These are phyloP conservation scores for Poecilobothrus nobilitatus DNA, from an alignment of 2,888 invertebrate species.

Conservation along the genomic window DNA sequence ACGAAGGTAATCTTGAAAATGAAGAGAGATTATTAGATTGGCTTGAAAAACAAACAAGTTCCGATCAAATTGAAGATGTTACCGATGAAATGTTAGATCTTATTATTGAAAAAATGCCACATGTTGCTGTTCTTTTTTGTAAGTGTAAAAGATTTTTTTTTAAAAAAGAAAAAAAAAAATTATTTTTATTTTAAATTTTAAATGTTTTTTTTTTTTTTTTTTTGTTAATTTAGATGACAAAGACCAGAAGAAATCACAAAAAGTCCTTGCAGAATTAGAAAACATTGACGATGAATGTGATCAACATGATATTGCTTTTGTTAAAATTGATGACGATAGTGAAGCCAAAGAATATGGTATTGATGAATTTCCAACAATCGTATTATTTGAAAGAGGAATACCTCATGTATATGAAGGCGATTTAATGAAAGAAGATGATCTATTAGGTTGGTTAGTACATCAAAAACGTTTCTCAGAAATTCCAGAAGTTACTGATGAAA, in stretches of 20 bases:
- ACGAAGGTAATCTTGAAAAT: slow-evolving; percentile 78
- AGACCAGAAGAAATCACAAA: slow-evolving; percentile 83
- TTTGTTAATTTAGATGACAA: slow-evolving; percentile 64
- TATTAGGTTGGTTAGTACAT: slow-evolving; percentile 82
- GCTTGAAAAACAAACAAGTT: slow-evolving; percentile 75
- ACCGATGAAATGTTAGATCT: slow-evolving; percentile 90
- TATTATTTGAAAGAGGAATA: slow-evolving; percentile 64
- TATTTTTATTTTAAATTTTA: slow-evolving; percentile 15
- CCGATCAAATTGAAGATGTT: slow-evolving; percentile 88
- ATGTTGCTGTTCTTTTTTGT: slow-evolving; percentile 88
- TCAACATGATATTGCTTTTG: slow-evolving; percentile 83
- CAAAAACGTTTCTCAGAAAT: slow-evolving; percentile 86
- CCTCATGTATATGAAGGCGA: slow-evolving; percentile 74
- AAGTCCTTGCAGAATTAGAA: slow-evolving; percentile 73
- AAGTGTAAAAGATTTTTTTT: slow-evolving; percentile 42
- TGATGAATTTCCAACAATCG: slow-evolving; percentile 72
- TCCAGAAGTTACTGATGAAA: slow-evolving; percentile 85
- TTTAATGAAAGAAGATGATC: slow-evolving; percentile 79
- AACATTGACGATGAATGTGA: slow-evolving; percentile 92
- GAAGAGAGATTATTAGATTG: slow-evolving; percentile 81
- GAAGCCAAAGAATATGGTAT: slow-evolving; percentile 87
- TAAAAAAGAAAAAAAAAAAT: slow-evolving; percentile 15
- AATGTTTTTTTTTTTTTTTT: slow-evolving; percentile 21
- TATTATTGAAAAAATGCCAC: slow-evolving; percentile 77
- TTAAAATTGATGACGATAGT: slow-evolving; percentile 79